Percentiles rank a stretch among this genome's conserved stretches.
These are phyloP conservation scores for Drosophila quadrilineata DNA, from an alignment of 1,140 invertebrate species.

Conservation along the genomic window DNA sequence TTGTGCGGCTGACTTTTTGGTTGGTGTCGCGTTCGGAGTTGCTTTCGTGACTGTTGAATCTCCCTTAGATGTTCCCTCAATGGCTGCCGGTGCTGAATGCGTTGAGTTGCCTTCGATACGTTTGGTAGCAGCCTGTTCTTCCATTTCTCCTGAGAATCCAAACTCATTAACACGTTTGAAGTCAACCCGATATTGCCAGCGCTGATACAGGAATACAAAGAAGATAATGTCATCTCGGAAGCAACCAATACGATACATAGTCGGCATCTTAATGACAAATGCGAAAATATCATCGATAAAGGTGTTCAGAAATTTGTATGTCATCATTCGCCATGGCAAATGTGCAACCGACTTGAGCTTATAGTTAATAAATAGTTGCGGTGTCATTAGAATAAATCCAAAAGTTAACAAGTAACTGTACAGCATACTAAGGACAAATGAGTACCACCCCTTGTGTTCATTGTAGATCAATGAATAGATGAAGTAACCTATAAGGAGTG, in stretches of 20 bases:
- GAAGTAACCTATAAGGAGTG: conserved; percentile 94
- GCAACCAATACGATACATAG: conserved; percentile 96
- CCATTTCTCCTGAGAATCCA: conserved; percentile 92
- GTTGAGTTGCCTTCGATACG: conserved; percentile 18
- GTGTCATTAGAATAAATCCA: conserved; percentile 99
- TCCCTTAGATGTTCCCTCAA: conserved; percentile 31
- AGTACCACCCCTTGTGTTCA: conserved; percentile 99
- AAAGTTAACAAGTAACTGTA: conserved; percentile 99
- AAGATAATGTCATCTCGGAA: conserved; percentile 99
- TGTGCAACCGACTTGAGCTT: conserved; percentile 99
- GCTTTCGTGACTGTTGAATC: neutral
- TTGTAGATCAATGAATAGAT: conserved; percentile 98
- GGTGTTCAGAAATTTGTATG: conserved; percentile 99
- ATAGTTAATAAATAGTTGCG: conserved; percentile 99
- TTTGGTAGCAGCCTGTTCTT: conserved; percentile 80
- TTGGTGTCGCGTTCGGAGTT: conserved; percentile 23
- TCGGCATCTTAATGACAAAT: conserved; percentile 99
- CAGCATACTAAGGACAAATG: conserved; percentile 95
- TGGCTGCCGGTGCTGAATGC: conserved; percentile 38
- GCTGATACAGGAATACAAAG: conserved; percentile 99
- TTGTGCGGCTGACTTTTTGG: conserved; percentile 68
- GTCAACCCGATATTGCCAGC: conserved; percentile 99
- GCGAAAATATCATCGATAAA: conserved; percentile 99
- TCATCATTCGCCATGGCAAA: conserved; percentile 99
- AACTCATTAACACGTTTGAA: conserved; percentile 97